Evolutionary conservation across 2,888 invertebrate species (phyloP), one percentile per base, ranked within the genome.

Genomic region (Clusia tigrina): DNA sequence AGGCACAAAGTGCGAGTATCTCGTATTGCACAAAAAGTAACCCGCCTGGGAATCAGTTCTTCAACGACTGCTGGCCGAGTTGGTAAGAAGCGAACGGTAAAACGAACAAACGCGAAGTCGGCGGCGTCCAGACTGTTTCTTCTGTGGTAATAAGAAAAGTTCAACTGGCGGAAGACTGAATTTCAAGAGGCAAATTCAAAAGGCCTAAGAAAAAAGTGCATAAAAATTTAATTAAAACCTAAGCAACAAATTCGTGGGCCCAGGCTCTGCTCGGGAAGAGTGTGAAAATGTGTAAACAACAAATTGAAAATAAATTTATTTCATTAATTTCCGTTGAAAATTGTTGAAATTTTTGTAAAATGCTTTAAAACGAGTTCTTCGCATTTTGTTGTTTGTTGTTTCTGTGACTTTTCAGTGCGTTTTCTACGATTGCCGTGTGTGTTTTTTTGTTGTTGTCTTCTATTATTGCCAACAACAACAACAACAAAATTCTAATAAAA

Each of bases 21-120:
- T n/a, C n/a, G n/a, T n/a, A n/a, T n/a, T n/a, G n/a, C n/a, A 59
- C 59, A 38, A 38, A 38, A 54, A 26, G 25, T 63, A 55, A 65
- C 63, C 60, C 60, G 42, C 59, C 62, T 63, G 65, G 62, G 64
- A 64, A 65, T 72, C 71, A 77, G 76, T 77, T 77, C 74, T 77
- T 75, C 68, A 69, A 74, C 74, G 74, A 74, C 76, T 74, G 77
- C 72, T 76, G 74, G 71, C 71, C 71, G 71, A 71, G 73, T 71
- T 76, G 72, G 74, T 72, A 67, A 48, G 9, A 48, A 48, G 48
- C 32, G 22, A 48, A 48, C 48, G 48, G 48, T 6, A 48, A 48
- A 48, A 18, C 48, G 48, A 48, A 22, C 5, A 12, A 5, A 48
- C 22, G 20, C 48, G 15, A 48, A n/a, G 5, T 6, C 20, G 15